A percentile compares a stretch with the other conserved stretches of the same genome.
Evolutionary conservation across 2,888 invertebrate genomes (phyloP).

Genomic region (Poecilobothrus nobilitatus): DNA sequence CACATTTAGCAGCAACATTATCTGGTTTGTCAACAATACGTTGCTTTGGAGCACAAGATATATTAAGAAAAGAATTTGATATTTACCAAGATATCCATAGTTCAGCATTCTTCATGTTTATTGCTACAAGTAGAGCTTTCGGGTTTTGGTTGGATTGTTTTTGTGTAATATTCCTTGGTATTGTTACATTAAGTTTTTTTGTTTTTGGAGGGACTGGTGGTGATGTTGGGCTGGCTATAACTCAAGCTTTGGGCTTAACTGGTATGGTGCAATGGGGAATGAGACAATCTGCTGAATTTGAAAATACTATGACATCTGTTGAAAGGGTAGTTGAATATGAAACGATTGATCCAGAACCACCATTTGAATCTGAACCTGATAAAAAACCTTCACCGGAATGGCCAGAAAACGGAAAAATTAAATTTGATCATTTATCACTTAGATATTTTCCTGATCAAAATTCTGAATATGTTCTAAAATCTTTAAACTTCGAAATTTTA

Average conservation of each 20-base stretch:
- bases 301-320: slow-evolving; percentile 83
- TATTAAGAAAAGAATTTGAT: slow-evolving; percentile 71
- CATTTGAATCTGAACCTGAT: slow-evolving; percentile 57
- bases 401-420: slow-evolving; percentile 62
- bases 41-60: slow-evolving; percentile 73
- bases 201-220: slow-evolving; percentile 61
- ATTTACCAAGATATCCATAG: slow-evolving; percentile 78
- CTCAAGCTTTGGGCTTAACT: slow-evolving; percentile 69
- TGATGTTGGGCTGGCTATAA: slow-evolving; percentile 69
- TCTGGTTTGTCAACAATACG: slow-evolving; percentile 87
- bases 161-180: slow-evolving; percentile 74
- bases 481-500: slow-evolving; percentile 56
- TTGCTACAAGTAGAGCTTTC: slow-evolving; percentile 84
- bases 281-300: slow-evolving; percentile 82
- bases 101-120: slow-evolving; percentile 85
- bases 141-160: slow-evolving; percentile 87
- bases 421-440: slow-evolving; percentile 60
- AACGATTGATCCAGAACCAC: slow-evolving; percentile 42
- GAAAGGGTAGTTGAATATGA: slow-evolving; percentile 70
- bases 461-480: slow-evolving; percentile 65
- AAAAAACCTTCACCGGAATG: slow-evolving; percentile 60
- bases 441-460: slow-evolving; percentile 56
- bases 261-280: slow-evolving; percentile 73
- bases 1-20: slow-evolving; percentile 79
- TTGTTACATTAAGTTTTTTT: slow-evolving; percentile 81